phyloP scores from a whole-genome alignment of 2,797 vertebrate genomes.

The Saxicola maurus region DNA sequence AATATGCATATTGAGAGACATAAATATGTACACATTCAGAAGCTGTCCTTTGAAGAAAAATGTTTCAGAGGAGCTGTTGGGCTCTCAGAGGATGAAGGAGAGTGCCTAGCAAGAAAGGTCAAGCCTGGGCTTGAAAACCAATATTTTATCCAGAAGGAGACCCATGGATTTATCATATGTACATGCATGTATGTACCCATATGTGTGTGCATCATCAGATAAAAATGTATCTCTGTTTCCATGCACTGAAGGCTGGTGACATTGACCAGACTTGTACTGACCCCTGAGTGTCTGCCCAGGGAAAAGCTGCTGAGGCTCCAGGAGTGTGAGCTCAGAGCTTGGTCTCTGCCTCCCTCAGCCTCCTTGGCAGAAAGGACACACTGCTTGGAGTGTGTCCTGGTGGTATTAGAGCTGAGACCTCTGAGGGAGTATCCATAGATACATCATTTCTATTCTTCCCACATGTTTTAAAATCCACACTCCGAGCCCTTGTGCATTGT shows the following conservation, averaged over 20 bases:
- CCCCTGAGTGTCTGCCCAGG: not conserved
- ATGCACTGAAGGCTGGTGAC: not conserved
- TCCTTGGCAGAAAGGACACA: not conserved
- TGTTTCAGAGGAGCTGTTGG: not conserved
- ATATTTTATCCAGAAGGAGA: not conserved
- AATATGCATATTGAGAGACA: not conserved
- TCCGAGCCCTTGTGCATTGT: not conserved
- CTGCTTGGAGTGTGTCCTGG: not conserved
- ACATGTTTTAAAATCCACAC: constrained; percentile 24
- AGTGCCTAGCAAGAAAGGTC: not conserved
- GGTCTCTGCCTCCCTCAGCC: not conserved
- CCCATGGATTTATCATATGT: not conserved
- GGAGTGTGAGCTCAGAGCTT: not conserved
- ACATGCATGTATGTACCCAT: not conserved
- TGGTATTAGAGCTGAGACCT: not conserved
- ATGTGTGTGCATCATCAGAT: not conserved
- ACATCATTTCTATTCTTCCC: constrained; percentile 14
- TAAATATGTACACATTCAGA: not conserved
- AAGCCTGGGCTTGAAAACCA: not conserved
- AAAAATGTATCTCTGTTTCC: not conserved
- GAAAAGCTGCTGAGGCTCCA: not conserved
- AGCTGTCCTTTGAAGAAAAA: not conserved
- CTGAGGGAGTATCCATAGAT: not conserved
- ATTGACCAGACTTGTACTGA: not conserved
- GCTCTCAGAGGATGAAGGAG: not conserved